These are phyloP conservation scores for Ischnura elegans DNA, from an alignment of 2,888 invertebrate genomes.

Conservation along the genomic window DNA sequence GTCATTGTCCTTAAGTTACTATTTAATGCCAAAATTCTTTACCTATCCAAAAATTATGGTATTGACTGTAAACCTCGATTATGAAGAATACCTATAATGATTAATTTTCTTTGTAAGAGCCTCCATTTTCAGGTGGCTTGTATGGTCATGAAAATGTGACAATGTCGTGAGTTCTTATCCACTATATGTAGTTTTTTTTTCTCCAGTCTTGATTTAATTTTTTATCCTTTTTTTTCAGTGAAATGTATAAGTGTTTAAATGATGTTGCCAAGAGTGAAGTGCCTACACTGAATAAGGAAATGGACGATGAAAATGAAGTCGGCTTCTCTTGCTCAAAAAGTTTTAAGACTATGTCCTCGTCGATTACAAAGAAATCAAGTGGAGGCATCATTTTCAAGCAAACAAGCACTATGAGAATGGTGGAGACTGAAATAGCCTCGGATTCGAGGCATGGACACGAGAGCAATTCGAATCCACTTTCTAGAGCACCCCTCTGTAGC, in stretches of 20 bases:
- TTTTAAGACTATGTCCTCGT: not conserved
- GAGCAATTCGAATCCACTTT: not conserved
- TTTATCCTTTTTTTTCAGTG: slow-evolving; percentile 13
- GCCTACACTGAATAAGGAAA: not conserved
- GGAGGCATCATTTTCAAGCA: slow-evolving; percentile 4
- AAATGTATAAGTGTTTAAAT: slow-evolving; percentile 1
- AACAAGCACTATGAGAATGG: not conserved
- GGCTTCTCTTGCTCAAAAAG: not conserved
- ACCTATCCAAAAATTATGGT: too few species aligned
- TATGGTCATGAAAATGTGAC: too few species aligned
- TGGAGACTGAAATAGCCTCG: not conserved
- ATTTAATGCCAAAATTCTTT: too few species aligned
- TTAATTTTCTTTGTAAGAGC: too few species aligned
- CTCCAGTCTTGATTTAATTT: too few species aligned
- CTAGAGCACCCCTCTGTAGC: not conserved
- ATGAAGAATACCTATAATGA: too few species aligned
- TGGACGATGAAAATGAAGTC: slow-evolving; percentile 26
- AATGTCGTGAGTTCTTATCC: too few species aligned
- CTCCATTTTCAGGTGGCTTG: too few species aligned
- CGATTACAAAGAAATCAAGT: not conserved
- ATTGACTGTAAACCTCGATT: too few species aligned
- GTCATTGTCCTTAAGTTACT: too few species aligned
- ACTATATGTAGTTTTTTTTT: too few species aligned
- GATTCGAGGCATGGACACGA: not conserved
- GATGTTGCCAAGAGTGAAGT: not conserved